Base-by-base conservation (phyloP, 2,888 invertebrate species). In the Nomada ruficornis region DNA sequence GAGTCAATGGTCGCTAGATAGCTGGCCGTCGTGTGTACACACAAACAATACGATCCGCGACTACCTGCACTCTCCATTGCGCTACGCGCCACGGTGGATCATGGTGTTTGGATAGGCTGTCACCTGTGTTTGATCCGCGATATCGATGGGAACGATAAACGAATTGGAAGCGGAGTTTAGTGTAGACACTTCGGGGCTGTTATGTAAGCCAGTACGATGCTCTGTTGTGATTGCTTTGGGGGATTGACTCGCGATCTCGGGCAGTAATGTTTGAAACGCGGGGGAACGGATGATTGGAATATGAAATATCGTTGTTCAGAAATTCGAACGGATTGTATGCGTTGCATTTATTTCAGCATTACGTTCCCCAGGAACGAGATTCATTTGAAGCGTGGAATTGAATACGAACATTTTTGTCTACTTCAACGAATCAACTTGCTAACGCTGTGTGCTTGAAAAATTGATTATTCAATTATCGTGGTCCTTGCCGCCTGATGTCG, bases 1-100 rank as follows among this genome's bases (percentile, higher is more conserved):
- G 91, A 91, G 88, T 91, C 91, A 91, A 91, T 90, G 83, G 70
- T 83, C 80, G 62, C 73, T 10, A 52, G 74, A 77, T 64, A 79
- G 47, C 54, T 55, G 54, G 15, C 57, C 52, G 26, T 13, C 20
- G 11, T 62, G 62, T 84, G 71, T 70, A 85, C 63, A 73, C 20
- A 67, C 72, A 86, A 88, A 86, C 78, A 85, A 82, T 81, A 65
- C 65, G n/a, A 72, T 50, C 67, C 18, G 44, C 9, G 44, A 20
- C 62, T 80, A 84, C 84, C 77, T 80, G 80, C 15, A 11, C 44
- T 50, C 11, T 1, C 11, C 57, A 11, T 57, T 26, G 57, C 20
- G 59, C 36, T n/a, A 36, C 20, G 20, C 29, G 15, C 20, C 15
- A 13, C 18, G 36, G 36, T 11, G 11, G 47, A 60, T n/a, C 29